phyloP scores from a whole-genome alignment of 2,113 vertebrate genomes.

The Anarhynchus alexandrinus region DNA sequence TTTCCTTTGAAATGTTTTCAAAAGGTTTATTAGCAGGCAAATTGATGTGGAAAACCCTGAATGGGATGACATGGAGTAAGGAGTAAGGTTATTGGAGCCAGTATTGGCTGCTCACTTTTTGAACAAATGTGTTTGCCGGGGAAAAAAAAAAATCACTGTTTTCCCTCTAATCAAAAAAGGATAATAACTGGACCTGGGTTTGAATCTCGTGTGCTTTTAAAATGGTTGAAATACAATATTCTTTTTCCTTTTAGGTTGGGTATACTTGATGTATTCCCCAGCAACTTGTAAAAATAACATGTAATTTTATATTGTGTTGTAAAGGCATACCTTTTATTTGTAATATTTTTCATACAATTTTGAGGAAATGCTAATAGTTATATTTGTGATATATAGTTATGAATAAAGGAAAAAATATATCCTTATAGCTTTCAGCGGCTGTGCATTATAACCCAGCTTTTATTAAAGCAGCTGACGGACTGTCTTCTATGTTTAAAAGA shows the following conservation, averaged over 20 bases:
- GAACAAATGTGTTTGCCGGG: neutral
- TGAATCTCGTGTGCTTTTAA: neutral
- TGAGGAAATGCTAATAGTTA: neutral
- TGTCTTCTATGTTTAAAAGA: neutral
- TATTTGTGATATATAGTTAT: neutral
- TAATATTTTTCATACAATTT: neutral
- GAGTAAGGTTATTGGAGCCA: neutral
- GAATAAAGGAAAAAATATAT: neutral
- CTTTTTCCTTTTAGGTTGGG: neutral
- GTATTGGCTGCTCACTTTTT: neutral
- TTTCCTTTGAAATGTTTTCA: slow-evolving; percentile 28
- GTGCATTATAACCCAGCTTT: neutral
- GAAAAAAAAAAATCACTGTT: neutral
- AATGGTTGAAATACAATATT: neutral
- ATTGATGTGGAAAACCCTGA: neutral
- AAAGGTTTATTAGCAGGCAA: slow-evolving; percentile 23
- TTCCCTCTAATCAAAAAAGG: neutral
- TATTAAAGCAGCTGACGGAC: neutral
- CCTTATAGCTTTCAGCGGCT: neutral
- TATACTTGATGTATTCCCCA: neutral
- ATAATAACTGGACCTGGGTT: neutral
- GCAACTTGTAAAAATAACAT: neutral
- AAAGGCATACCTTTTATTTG: neutral
- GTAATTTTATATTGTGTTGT: neutral
- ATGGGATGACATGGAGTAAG: neutral